A percentile compares a stretch with the other conserved stretches of the same genome.
Conservation (phyloP, 2,888 invertebrate species). For the Epiperipatus broadwayi region DNA sequence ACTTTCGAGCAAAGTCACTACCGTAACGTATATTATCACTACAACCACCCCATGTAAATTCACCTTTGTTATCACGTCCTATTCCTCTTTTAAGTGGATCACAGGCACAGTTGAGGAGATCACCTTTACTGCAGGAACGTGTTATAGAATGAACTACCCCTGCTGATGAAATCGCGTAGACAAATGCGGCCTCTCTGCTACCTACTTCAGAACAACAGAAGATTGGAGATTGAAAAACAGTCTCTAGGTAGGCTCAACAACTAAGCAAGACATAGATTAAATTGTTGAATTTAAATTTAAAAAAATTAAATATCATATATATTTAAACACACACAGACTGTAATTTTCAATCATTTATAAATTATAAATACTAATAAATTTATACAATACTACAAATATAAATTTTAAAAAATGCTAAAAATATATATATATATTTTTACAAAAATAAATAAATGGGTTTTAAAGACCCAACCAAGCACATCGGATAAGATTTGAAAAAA, state of each 20-base stretch:
- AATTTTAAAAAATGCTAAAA: no score
- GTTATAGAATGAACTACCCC: conserved; percentile 19
- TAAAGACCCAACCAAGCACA: no score
- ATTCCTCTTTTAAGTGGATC: conserved; percentile 16
- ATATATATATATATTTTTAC: no score
- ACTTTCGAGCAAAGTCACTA: conserved; percentile 24
- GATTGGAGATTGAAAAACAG: background rate
- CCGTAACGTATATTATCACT: conserved; percentile 28
- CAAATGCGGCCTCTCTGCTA: conserved; percentile 19
- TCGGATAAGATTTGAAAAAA: no score
- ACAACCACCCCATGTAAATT: conserved; percentile 27
- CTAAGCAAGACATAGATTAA: background rate
- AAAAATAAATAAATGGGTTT: no score
- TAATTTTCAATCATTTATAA: no score
- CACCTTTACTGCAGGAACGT: conserved; percentile 18
- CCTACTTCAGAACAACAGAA: conserved; percentile 16
- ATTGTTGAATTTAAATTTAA: background rate
- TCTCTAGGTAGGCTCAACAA: no score
- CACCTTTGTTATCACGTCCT: conserved; percentile 12
- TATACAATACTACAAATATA: no score
- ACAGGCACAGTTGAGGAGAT: conserved; percentile 18
- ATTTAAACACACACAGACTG: no score
- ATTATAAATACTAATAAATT: no score
- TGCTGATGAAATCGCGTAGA: conserved; percentile 19
- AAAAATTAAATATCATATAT: background rate